phyloP scores from a whole-genome alignment of 2,113 vertebrate genomes.

The Heterocephalus glaber region DNA sequence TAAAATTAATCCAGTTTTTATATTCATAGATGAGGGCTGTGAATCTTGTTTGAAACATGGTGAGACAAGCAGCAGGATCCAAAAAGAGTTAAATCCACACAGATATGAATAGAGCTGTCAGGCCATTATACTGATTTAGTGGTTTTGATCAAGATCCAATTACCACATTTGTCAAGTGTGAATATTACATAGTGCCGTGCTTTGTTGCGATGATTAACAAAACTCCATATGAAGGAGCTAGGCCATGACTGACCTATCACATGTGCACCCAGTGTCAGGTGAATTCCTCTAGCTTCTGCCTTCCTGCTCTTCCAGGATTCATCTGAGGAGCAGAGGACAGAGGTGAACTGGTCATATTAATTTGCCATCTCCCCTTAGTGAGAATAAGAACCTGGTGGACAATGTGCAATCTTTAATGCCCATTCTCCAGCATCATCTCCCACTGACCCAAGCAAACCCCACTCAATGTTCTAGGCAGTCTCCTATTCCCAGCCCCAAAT shows the following conservation, averaged over 20 bases:
- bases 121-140: neutral
- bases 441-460: neutral
- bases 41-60: neutral
- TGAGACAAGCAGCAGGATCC: neutral
- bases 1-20: slow-evolving; percentile 39
- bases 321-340: neutral
- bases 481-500: neutral
- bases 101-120: neutral
- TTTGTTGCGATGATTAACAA: neutral
- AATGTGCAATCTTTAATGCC: neutral
- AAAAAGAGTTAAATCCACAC: neutral
- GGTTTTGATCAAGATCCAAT: neutral
- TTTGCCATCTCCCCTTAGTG: neutral
- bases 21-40: neutral
- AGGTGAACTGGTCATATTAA: neutral
- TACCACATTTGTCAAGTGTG: neutral
- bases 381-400: neutral
- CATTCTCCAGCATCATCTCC: neutral
- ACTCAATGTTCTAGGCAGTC: neutral
- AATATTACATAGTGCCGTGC: neutral
- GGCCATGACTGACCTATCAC: neutral
- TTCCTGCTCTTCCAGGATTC: neutral
- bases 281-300: neutral
- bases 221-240: neutral
- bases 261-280: neutral